Conservation (phyloP, 2,888 invertebrate genomes). For the Parasteatoda lunata region DNA sequence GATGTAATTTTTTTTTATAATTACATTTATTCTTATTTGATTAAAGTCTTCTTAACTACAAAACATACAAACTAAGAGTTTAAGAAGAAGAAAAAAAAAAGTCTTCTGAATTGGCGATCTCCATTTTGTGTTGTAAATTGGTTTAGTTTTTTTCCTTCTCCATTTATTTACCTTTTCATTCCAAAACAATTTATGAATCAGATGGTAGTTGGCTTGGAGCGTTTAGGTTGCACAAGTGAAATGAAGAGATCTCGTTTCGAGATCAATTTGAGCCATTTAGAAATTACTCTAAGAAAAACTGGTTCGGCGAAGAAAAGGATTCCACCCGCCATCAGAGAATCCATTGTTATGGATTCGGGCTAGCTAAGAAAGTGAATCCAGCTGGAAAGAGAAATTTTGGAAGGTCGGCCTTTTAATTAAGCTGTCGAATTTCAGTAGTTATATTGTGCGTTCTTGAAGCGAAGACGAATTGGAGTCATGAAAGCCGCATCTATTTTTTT, state of each 20-base stretch:
- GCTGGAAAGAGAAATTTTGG: neutral
- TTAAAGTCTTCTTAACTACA: too few relatives aligned
- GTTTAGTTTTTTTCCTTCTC: too few relatives aligned
- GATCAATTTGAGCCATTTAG: slow-evolving; percentile 12
- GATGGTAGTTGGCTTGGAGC: neutral
- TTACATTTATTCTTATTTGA: too few relatives aligned
- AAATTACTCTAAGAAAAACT: slow-evolving; percentile 13
- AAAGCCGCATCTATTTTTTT: too few relatives aligned
- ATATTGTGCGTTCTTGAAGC: neutral
- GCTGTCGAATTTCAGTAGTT: slow-evolving; percentile 9
- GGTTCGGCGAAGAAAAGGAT: neutral
- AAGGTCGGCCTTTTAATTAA: slow-evolving; percentile 8
- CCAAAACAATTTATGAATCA: too few relatives aligned
- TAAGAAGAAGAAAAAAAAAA: too few relatives aligned
- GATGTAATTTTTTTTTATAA: too few relatives aligned
- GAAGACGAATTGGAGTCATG: too few relatives aligned
- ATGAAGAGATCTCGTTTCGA: slow-evolving; percentile 13
- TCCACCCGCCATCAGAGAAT: neutral
- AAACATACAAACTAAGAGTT: too few relatives aligned
- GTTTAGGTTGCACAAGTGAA: neutral
- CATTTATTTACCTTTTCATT: too few relatives aligned
- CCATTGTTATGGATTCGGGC: slow-evolving; percentile 12
- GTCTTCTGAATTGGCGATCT: too few relatives aligned
- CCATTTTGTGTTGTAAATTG: too few relatives aligned
- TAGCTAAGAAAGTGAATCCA: neutral